Base-by-base conservation (phyloP, 2,888 invertebrate genomes). In the Abrostola tripartita region DNA sequence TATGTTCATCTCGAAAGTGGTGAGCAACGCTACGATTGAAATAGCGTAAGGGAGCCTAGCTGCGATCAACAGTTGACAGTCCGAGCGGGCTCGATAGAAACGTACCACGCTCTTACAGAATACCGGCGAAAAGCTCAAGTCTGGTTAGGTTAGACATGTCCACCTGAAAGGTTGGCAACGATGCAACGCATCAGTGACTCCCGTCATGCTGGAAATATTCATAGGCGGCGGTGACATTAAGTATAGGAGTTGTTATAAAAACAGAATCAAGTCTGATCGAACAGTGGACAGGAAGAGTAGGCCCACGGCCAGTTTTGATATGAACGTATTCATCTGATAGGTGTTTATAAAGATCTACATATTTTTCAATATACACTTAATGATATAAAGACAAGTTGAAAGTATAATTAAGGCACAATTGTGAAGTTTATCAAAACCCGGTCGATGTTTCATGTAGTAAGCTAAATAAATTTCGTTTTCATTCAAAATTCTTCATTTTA, bases 371-470 rank as follows among this genome's bases (percentile, higher is more conserved):
- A 62, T 64, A 78, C 51, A 52, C 68, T 65, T 70, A 61, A 61
- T 65, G 55, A 40, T 61, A 54, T 11, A 44, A 66, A 69, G 37
- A 70, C 62, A 69, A 57, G 66, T 68, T 67, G 64, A 60, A 65
- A 65, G 61, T 60, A 66, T 76, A 53, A 71, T 61, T 79, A 69
- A 62, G 62, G 53, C 36, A 71, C 52, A 63, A 61, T 61, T n/a
- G 71, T 67, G 37, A 74, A 69, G 71, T 77, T 71, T 76, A 78
- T 78, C 78, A 74, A 78, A 79, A 84, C 88, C 88, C 88, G 88
- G 87, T 86, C 86, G 85, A 86, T 81, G 85, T 85, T 80, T 79
- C 82, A 78, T 83, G 74, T 87, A 86, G 83, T 88, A 87, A 88
- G 85, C 83, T 73, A 71, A 75, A 70, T 87, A 86, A 85, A 88